A percentile compares a stretch with the other conserved stretches of the same genome.
Conservation (phyloP, 2,888 invertebrate genomes). For the Muschampia plurimacula region DNA sequence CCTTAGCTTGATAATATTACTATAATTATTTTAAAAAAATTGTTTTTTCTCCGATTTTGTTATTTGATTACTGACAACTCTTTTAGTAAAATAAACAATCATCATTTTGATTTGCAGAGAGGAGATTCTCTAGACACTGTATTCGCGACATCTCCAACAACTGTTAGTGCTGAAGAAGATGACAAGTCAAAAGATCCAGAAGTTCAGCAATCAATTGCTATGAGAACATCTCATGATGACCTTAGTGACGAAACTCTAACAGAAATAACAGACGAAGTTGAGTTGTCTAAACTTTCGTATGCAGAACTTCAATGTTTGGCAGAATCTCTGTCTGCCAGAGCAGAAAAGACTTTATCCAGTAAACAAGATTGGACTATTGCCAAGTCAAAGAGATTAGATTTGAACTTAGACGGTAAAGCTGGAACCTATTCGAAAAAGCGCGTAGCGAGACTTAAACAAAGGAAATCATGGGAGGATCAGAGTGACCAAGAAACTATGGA, state of each 20-base stretch:
- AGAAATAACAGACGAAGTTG: slow-evolving; percentile 75
- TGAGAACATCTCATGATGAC: slow-evolving; percentile 55
- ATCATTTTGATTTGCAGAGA: slow-evolving; percentile 74
- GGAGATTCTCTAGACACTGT: slow-evolving; percentile 89
- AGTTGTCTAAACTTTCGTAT: slow-evolving; percentile 73
- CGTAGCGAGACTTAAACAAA: slow-evolving; percentile 79
- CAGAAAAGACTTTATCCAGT: slow-evolving; percentile 76
- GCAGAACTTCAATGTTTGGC: slow-evolving; percentile 78
- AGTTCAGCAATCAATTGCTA: slow-evolving; percentile 42
- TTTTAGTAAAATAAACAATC: background rate
- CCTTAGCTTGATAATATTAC: background rate
- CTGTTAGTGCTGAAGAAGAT: slow-evolving; percentile 67
- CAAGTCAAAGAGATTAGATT: slow-evolving; percentile 75
- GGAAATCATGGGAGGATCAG: slow-evolving; percentile 90
- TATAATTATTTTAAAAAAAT: background rate
- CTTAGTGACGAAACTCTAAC: slow-evolving; percentile 72
- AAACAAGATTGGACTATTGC: slow-evolving; percentile 77
- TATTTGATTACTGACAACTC: background rate
- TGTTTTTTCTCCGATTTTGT: too few species aligned
- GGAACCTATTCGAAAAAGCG: slow-evolving; percentile 81
- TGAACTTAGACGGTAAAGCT: slow-evolving; percentile 78
- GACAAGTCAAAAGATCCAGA: slow-evolving; percentile 54
- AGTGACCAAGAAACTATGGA: slow-evolving; percentile 89
- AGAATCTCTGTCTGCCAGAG: slow-evolving; percentile 67
- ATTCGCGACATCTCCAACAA: slow-evolving; percentile 87